Evolutionary conservation across 1,140 invertebrate species (phyloP).

Genomic region (Adelges cooleyi): DNA sequence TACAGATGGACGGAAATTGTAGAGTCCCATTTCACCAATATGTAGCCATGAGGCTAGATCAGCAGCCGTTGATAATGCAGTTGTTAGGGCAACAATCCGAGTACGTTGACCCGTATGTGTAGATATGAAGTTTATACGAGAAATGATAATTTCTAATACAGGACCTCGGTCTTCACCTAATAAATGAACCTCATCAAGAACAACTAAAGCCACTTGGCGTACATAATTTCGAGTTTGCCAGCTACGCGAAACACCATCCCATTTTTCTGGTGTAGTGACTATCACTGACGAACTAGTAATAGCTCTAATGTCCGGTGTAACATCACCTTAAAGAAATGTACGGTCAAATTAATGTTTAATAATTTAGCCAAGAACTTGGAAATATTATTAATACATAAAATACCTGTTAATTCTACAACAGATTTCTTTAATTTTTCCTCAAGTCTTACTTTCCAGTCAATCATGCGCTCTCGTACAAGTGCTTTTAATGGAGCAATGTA

Average conservation of each 20-base stretch:
- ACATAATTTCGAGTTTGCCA: constrained; percentile 97
- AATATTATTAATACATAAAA: not conserved
- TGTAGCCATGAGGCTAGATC: constrained; percentile 95
- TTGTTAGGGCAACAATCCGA: constrained; percentile 89
- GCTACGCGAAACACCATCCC: constrained; percentile 95
- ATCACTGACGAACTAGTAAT: constrained; percentile 80
- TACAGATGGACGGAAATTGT: constrained; percentile 95
- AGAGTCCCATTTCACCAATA: constrained; percentile 81
- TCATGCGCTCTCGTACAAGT: constrained; percentile 87
- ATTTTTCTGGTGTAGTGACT: constrained; percentile 98
- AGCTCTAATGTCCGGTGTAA: constrained; percentile 80
- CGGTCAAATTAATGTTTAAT: not conserved
- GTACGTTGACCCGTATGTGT: constrained; percentile 67
- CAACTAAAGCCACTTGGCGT: constrained; percentile 77
- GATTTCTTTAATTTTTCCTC: constrained; percentile 64
- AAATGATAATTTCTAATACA: constrained; percentile 76
- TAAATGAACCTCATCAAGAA: constrained; percentile 98
- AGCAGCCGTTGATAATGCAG: constrained; percentile 91
- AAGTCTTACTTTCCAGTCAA: constrained; percentile 90
- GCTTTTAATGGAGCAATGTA: constrained; percentile 99
- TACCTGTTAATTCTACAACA: constrained; percentile 90
- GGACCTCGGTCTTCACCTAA: constrained; percentile 80
- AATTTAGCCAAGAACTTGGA: not conserved
- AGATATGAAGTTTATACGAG: constrained; percentile 77
- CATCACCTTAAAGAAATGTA: constrained; percentile 53